Evolutionary conservation across 2,113 vertebrate genomes (phyloP).

Genomic region (Hyaena hyaena): DNA sequence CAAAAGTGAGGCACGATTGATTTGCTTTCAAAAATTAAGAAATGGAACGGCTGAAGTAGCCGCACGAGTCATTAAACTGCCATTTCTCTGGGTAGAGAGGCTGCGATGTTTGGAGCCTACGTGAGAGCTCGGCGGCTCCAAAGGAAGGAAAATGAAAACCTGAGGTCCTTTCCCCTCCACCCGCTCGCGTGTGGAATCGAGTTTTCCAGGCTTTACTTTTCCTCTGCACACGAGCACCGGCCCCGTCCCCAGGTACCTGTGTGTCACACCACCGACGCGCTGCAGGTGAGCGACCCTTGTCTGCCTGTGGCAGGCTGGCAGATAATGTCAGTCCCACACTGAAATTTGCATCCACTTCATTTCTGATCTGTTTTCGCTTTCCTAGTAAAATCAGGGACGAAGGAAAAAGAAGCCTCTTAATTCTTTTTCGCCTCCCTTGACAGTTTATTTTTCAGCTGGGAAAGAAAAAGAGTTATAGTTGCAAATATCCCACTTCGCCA

Average conservation of each 20-base stretch:
- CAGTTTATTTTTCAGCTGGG: neutral
- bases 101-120: neutral
- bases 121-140: neutral
- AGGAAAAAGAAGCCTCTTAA: neutral
- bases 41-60: neutral
- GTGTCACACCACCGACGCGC: accelerated
- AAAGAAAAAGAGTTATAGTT: neutral
- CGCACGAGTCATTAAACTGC: neutral
- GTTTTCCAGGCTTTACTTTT: neutral
- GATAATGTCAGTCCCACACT: accelerated
- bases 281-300: accelerated
- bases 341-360: neutral
- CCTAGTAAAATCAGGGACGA: neutral
- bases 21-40: conserved; percentile 26
- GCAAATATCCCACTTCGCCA: neutral
- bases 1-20: neutral
- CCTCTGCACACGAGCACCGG: accelerated
- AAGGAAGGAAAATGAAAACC: neutral
- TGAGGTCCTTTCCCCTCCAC: neutral
- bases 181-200: neutral
- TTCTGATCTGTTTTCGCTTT: neutral
- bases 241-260: accelerated
- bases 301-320: accelerated
- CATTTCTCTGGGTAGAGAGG: neutral
- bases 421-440: neutral